These are phyloP conservation scores for Augiades crinisus DNA, from an alignment of 2,888 invertebrate genomes.

Conservation along the genomic window DNA sequence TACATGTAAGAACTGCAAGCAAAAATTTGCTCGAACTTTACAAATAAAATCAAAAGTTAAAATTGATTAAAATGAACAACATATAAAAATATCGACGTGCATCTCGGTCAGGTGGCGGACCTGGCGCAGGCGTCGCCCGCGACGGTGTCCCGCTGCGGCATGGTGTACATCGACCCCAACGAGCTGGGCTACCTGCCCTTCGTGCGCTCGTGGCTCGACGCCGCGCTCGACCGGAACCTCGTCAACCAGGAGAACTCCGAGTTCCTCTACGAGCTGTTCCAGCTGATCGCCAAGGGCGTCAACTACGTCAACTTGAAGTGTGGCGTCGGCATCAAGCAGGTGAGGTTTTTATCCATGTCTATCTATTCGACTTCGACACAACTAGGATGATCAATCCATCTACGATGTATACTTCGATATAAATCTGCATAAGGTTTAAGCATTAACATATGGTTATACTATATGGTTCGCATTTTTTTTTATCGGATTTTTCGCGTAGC, in stretches of 20 bases:
- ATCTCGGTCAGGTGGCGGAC: conserved; percentile 89
- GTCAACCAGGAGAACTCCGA: conserved; percentile 81
- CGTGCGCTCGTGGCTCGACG: conserved; percentile 88
- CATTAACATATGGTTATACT: too few species aligned
- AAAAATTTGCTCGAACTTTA: too few species aligned
- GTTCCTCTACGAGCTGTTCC: conserved; percentile 85
- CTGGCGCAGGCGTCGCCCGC: conserved; percentile 95
- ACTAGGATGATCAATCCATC: too few species aligned
- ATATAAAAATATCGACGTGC: too few species aligned
- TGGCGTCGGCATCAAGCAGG: conserved; percentile 88
- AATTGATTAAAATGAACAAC: too few species aligned
- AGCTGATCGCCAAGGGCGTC: conserved; percentile 85
- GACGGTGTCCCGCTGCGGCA: conserved; percentile 91
- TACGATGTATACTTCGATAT: too few species aligned
- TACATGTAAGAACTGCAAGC: too few species aligned
- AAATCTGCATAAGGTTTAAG: too few species aligned
- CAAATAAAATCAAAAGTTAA: too few species aligned
- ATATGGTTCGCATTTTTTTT: too few species aligned
- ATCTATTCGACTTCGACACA: too few species aligned
- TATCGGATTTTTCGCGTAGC: too few species aligned
- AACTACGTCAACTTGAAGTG: conserved; percentile 86
- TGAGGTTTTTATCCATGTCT: conserved; percentile 6
- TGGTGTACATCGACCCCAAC: conserved; percentile 94
- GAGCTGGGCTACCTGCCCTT: conserved; percentile 92
- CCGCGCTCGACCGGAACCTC: conserved; percentile 69